Evolutionary conservation across 2,888 invertebrate species (phyloP), one percentile per base, ranked within the genome.

Genomic region (Diachrysia chrysitis): DNA sequence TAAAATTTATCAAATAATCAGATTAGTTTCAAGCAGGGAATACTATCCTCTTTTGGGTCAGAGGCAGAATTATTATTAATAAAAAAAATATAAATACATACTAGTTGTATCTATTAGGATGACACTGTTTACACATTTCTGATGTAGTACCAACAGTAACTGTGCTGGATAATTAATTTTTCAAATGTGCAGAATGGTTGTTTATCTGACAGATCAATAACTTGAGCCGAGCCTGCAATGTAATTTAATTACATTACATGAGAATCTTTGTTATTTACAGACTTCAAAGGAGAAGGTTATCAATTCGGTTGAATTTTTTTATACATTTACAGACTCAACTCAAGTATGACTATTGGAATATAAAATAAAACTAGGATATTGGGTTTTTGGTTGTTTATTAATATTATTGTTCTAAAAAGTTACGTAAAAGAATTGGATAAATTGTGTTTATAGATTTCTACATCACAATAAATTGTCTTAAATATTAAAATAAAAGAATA

Each of bases 381-480:
- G 73, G 42, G 42, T 42, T 83, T 82, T 85, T 82, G 71, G 67
- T 85, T 82, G 58, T 85, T 76, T 84, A 84, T 78, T 21, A 42
- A 81, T 84, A 83, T 85, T 84, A 85, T 84, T 84, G 79, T 81
- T 81, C 87, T 88, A 89, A 85, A n/a, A 89, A 85, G 84, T 85
- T 89, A 90, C 81, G 80, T 92, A 89, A 87, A 87, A 83, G 79
- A 88, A 85, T 79, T 82, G 75, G 77, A 83, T 87, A 85, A 76
- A 84, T 83, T 83, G 81, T 71, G 78, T 72, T 79, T 83, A 80
- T 74, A 84, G 73, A 80, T 54, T 83, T 76, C 80, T 85, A 88
- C 84, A 89, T 82, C 86, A 88, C 85, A 89, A 85, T 88, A 87
- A 72, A 76, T 46, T 81, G 82, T 85, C 78, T 84, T 87, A 84